Evolutionary conservation across 1,140 invertebrate species (phyloP).

Genomic region (Philaenus spumarius): DNA sequence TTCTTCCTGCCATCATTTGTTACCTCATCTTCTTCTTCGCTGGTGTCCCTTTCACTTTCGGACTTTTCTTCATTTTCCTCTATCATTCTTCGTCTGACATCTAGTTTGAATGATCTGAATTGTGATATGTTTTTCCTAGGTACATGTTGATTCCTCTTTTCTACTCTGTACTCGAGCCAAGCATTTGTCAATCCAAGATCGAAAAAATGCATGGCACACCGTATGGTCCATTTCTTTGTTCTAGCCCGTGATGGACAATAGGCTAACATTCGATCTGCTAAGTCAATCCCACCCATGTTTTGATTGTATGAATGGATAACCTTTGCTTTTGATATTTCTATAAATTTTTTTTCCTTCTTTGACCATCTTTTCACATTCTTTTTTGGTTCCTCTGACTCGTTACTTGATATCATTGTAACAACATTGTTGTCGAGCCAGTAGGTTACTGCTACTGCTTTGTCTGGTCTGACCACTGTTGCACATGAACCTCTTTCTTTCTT

Average conservation of each 20-base stretch:
- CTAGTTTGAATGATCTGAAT: conserved; percentile 9
- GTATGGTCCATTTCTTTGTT: conserved; percentile 23
- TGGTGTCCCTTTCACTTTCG: neutral
- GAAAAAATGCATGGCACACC: conserved; percentile 24
- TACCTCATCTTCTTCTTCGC: neutral
- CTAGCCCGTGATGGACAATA: conserved; percentile 22
- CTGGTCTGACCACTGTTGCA: neutral
- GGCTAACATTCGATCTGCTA: conserved; percentile 18
- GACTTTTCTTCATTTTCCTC: neutral
- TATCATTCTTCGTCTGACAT: conserved; percentile 2
- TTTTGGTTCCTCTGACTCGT: conserved; percentile 11
- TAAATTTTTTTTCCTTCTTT: conserved; percentile 32
- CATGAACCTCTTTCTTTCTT: neutral
- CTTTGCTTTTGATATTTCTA: conserved; percentile 27
- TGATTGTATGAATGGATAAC: conserved; percentile 33
- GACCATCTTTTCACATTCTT: conserved; percentile 29
- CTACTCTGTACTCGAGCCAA: conserved; percentile 20
- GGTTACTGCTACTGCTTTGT: neutral
- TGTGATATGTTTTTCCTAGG: conserved; percentile 12
- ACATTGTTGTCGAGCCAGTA: conserved; percentile 23
- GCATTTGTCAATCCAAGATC: conserved; percentile 19
- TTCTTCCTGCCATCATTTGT: neutral
- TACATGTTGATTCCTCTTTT: conserved; percentile 3
- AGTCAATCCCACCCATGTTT: conserved; percentile 33
- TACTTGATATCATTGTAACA: conserved; percentile 18